Percentiles rank a stretch among this genome's conserved stretches.
phyloP scores from a whole-genome alignment of 2,113 vertebrate genomes.

The Pterocles gutturalis region DNA sequence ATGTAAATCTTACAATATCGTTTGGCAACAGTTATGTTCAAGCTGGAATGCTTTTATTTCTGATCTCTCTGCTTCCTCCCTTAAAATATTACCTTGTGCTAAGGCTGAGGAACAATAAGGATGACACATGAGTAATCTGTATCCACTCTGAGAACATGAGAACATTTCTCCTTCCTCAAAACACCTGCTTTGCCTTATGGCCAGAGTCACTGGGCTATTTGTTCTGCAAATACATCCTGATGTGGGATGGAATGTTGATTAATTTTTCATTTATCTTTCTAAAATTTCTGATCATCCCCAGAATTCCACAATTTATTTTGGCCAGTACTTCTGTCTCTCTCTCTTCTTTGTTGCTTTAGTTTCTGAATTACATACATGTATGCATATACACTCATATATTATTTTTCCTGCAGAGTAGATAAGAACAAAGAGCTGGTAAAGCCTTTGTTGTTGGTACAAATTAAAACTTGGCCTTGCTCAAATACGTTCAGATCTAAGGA shows the following conservation, averaged over 20 bases:
- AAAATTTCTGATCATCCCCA: neutral
- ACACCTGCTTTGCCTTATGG: slow-evolving; percentile 20
- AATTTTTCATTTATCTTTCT: neutral
- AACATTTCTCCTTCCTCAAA: slow-evolving; percentile 1
- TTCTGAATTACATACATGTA: neutral
- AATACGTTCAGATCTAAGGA: neutral
- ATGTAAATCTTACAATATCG: slow-evolving; percentile 54
- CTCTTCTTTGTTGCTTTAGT: neutral
- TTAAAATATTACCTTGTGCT: neutral
- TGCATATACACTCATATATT: neutral
- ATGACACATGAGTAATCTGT: neutral
- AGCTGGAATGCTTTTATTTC: slow-evolving; percentile 53
- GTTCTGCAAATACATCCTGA: neutral
- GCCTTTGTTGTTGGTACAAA: neutral
- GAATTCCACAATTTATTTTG: neutral
- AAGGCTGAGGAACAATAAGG: neutral
- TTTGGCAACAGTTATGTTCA: slow-evolving; percentile 46
- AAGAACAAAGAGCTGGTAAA: neutral
- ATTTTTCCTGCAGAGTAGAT: neutral
- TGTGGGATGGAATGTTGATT: neutral
- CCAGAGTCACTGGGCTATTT: neutral
- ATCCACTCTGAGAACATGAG: neutral
- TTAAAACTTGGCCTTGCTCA: neutral
- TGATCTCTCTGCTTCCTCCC: slow-evolving; percentile 2
- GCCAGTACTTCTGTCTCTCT: neutral